Conservation (phyloP, 2,888 invertebrate species). For the Ypsolopha sequella region DNA sequence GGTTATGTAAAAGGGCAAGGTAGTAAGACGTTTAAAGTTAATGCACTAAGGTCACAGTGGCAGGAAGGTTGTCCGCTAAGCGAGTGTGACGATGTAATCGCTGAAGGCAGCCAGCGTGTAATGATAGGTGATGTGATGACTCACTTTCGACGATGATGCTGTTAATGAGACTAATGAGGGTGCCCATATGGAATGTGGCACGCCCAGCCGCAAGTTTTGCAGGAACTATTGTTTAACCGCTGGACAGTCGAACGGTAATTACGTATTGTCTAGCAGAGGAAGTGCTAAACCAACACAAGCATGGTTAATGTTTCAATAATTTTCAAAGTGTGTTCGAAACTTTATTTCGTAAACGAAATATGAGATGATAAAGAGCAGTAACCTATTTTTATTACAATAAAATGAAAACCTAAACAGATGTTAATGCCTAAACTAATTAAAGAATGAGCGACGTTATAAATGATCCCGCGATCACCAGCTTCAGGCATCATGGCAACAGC, state of each 20-base stretch:
- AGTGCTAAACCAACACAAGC: no score
- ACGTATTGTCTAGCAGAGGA: no score
- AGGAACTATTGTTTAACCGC: background rate
- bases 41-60: background rate
- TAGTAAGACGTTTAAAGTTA: background rate
- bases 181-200: slow-evolving; percentile 24
- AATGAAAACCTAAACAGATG: no score
- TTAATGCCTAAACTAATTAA: no score
- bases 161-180: slow-evolving; percentile 27
- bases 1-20: no score
- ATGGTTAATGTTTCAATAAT: no score
- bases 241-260: no score
- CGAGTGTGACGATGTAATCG: slow-evolving; percentile 2
- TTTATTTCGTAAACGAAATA: no score
- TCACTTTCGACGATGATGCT: slow-evolving; percentile 22
- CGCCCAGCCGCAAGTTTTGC: background rate
- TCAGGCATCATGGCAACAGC: slow-evolving; percentile 5
- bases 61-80: slow-evolving; percentile 6
- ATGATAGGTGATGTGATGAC: slow-evolving; percentile 17
- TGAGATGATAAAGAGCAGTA: no score
- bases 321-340: no score
- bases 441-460: background rate
- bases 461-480: background rate
- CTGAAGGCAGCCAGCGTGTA: slow-evolving; percentile 4
- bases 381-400: no score